Percentiles rank a stretch among this genome's conserved stretches.
Conservation (phyloP, 2,888 invertebrate genomes). For the Campopleginae sp. region DNA sequence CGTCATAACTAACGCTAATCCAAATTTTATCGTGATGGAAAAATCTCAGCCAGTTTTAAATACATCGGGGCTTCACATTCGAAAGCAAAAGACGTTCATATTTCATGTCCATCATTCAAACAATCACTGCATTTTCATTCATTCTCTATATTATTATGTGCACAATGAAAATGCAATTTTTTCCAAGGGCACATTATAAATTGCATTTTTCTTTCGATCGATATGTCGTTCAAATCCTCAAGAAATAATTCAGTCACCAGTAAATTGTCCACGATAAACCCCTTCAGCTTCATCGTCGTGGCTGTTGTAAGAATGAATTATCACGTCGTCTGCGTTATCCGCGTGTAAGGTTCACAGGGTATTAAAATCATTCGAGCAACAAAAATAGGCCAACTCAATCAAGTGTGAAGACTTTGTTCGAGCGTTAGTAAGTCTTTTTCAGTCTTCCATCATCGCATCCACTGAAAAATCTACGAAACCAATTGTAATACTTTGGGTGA, state of each 20-base stretch:
- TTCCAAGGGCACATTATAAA: background rate
- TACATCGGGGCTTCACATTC: background rate
- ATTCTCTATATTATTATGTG: background rate
- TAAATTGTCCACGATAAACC: constrained; percentile 40
- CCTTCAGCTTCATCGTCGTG: background rate
- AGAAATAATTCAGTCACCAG: constrained; percentile 6
- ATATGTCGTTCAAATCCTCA: background rate
- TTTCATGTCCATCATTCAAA: background rate
- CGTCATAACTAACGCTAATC: constrained; percentile 30
- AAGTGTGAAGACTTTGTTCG: background rate
- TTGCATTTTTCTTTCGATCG: background rate
- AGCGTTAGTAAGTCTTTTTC: background rate
- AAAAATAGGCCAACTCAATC: constrained; percentile 26
- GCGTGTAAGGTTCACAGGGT: constrained; percentile 25
- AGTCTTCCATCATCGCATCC: background rate
- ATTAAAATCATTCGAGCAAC: constrained; percentile 45
- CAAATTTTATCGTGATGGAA: background rate
- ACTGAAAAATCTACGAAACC: background rate
- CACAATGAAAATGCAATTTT: background rate
- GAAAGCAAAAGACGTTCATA: background rate
- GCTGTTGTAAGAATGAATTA: constrained; percentile 46
- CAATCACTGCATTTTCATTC: background rate
- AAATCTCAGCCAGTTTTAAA: background rate
- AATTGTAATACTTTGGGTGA: background rate
- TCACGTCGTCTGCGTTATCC: constrained; percentile 36